Evolutionary conservation across 2,113 vertebrate genomes (phyloP).

Genomic region (Empidonax alnorum): DNA sequence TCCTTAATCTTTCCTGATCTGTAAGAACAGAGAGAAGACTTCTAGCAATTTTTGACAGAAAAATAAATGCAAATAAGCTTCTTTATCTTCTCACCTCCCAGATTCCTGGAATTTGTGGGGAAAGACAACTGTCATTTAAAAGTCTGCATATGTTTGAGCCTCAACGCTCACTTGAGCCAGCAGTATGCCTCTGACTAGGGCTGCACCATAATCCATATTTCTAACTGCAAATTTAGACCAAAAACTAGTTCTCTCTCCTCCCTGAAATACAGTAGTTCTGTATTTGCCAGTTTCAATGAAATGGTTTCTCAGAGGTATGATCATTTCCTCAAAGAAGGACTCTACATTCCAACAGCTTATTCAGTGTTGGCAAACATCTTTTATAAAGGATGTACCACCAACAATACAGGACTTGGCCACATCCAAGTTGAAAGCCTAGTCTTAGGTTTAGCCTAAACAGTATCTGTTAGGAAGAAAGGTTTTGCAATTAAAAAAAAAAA

Average conservation of each 20-base stretch:
- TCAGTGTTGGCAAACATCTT: fast-evolving
- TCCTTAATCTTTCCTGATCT: background rate
- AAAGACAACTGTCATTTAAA: background rate
- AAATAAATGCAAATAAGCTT: background rate
- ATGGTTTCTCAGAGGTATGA: background rate
- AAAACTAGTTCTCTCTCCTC: background rate
- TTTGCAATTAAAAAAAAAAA: background rate
- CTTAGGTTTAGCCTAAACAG: background rate
- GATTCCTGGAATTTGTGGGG: background rate
- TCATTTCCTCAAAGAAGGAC: background rate
- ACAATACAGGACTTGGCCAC: background rate
- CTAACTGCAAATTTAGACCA: background rate
- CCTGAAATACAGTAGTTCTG: background rate
- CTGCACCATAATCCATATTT: fast-evolving
- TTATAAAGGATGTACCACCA: background rate
- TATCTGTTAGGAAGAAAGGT: background rate
- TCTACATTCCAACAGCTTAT: background rate
- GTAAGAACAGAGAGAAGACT: background rate
- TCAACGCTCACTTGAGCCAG: background rate
- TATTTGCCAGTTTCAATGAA: background rate
- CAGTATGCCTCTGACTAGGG: background rate
- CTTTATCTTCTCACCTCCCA: background rate
- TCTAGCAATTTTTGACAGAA: background rate
- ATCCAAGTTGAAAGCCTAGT: background rate
- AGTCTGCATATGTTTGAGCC: background rate